Conservation (phyloP, 2,888 invertebrate genomes). For the Cecidostiba fungosa region DNA sequence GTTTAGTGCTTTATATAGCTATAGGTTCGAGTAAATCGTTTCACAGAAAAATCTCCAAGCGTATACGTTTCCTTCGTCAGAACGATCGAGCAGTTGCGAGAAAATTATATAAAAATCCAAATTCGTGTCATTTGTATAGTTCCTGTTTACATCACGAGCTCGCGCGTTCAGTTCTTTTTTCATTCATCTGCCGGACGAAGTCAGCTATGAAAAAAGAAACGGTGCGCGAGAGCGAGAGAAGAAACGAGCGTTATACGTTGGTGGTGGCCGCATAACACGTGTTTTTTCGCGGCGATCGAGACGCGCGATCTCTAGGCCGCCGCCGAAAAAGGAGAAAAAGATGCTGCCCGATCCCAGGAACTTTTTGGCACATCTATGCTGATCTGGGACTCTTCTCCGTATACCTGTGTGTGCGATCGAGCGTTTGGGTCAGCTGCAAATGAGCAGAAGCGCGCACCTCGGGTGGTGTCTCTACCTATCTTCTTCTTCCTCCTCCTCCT, state of each 20-base stretch:
- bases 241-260: constrained; percentile 52
- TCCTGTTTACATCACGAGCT: constrained; percentile 56
- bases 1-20: no score
- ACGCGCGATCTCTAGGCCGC: constrained; percentile 54
- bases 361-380: constrained; percentile 41
- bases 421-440: constrained; percentile 30
- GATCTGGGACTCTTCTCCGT: not conserved
- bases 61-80: constrained; percentile 5
- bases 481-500: constrained; percentile 32
- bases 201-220: constrained; percentile 20
- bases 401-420: constrained; percentile 1
- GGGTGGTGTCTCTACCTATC: constrained; percentile 20
- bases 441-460: constrained; percentile 9
- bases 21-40: not conserved
- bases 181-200: not conserved
- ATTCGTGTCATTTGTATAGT: constrained; percentile 50
- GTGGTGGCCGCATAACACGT: constrained; percentile 59
- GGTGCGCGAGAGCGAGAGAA: constrained; percentile 31
- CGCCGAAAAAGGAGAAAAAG: constrained; percentile 40
- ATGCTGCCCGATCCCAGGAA: constrained; percentile 39
- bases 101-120: constrained; percentile 51
- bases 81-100: not conserved
- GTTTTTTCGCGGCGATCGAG: constrained; percentile 60
- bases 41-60: constrained; percentile 14
- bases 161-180: constrained; percentile 14